Evolutionary conservation across 2,888 invertebrate genomes (phyloP).

Genomic region (Drosophila lacicola): DNA sequence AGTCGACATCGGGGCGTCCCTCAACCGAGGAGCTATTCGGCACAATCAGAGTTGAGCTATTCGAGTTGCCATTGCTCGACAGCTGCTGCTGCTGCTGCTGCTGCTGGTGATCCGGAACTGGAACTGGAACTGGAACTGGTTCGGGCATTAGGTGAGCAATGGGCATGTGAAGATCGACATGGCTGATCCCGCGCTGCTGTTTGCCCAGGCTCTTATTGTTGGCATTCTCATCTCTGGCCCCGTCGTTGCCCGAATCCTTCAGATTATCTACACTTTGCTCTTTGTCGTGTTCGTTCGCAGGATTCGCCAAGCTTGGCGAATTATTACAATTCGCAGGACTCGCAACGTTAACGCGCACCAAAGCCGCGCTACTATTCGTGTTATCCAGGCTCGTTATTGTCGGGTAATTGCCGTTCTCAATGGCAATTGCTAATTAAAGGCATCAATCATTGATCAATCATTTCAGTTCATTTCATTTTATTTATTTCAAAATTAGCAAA

Average conservation of each 20-base stretch:
- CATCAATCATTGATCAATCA: conserved; percentile 4
- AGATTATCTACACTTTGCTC: conserved; percentile 23
- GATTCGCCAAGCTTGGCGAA: conserved; percentile 26
- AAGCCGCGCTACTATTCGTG: conserved; percentile 35
- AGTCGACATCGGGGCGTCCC: conserved; percentile 46
- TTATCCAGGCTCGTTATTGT: conserved; percentile 69
- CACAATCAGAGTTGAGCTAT: conserved; percentile 84
- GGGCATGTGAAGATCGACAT: conserved; percentile 34
- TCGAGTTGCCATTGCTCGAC: conserved; percentile 33
- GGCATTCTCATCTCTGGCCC: conserved; percentile 39
- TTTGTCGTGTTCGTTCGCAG: conserved; percentile 4
- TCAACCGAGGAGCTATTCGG: conserved; percentile 77
- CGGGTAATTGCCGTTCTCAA: conserved; percentile 73
- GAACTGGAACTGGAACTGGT: conserved; percentile 8
- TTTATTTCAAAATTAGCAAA: not conserved
- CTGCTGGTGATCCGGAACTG: conserved; percentile 26
- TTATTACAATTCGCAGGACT: conserved; percentile 27
- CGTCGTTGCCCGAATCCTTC: conserved; percentile 27
- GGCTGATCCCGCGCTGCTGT: conserved; percentile 38
- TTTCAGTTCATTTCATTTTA: not conserved
- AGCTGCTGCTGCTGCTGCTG: conserved; percentile 30
- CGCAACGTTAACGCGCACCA: conserved; percentile 31
- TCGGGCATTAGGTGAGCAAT: conserved; percentile 44
- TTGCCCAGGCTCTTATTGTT: conserved; percentile 43
- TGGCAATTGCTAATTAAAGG: conserved; percentile 66